A percentile compares a stretch with the other conserved stretches of the same genome.
phyloP scores from a whole-genome alignment of 2,797 vertebrate species.

The Chelmon rostratus region DNA sequence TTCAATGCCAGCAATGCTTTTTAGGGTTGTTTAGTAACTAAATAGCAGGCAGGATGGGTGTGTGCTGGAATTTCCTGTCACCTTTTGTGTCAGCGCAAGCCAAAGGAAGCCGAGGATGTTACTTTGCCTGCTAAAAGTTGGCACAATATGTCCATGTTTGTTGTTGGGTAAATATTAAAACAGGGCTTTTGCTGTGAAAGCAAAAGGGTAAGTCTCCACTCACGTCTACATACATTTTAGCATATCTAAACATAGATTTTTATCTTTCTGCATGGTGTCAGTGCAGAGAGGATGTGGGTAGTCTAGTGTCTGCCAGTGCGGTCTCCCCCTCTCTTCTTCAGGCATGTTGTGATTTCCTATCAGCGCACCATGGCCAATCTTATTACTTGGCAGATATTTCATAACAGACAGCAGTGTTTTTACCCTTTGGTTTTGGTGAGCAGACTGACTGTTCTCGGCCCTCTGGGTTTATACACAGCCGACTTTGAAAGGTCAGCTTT shows the following conservation, averaged over 20 bases:
- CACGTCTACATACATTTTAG: not conserved
- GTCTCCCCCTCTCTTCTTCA: slow-evolving; percentile 50
- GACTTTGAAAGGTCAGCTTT: slow-evolving; percentile 78
- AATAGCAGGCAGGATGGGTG: slow-evolving; percentile 80
- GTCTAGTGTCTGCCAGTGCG: slow-evolving; percentile 65
- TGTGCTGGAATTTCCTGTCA: slow-evolving; percentile 85
- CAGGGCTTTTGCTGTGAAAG: not conserved
- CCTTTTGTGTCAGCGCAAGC: slow-evolving; percentile 75
- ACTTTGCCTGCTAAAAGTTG: slow-evolving; percentile 41
- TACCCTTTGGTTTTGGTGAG: slow-evolving; percentile 48
- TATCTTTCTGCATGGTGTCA: slow-evolving; percentile 31
- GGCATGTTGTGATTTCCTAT: slow-evolving; percentile 73
- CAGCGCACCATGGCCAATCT: slow-evolving; percentile 43
- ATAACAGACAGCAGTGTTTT: slow-evolving; percentile 58
- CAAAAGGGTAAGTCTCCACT: not conserved
- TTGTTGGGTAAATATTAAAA: slow-evolving; percentile 22
- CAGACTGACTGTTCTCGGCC: slow-evolving; percentile 46
- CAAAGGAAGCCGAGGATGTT: slow-evolving; percentile 65
- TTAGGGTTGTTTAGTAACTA: slow-evolving; percentile 72
- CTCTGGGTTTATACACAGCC: slow-evolving; percentile 65
- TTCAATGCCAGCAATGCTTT: slow-evolving; percentile 65
- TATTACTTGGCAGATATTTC: slow-evolving; percentile 63
- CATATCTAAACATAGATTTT: slow-evolving; percentile 41
- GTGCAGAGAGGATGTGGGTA: slow-evolving; percentile 75
- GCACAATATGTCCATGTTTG: slow-evolving; percentile 33